Evolutionary conservation across 2,113 vertebrate species (phyloP).

Genomic region (Varanus salvator): DNA sequence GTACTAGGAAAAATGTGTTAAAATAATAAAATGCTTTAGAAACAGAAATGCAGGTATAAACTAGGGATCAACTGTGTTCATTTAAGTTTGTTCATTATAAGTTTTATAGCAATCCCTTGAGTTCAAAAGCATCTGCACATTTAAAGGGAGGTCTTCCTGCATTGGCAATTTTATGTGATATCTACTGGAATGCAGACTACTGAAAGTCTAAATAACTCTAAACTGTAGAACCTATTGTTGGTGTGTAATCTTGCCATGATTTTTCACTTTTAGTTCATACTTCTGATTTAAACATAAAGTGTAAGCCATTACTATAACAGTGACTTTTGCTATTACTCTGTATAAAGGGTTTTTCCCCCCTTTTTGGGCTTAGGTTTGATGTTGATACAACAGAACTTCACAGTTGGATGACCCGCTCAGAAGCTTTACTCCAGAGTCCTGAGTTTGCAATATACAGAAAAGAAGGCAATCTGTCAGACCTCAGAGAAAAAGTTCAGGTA

Average conservation of each 20-base stretch:
- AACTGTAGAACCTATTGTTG: conserved; percentile 5
- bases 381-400: conserved; percentile 96
- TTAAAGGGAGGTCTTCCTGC: not conserved
- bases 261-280: not conserved
- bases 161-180: conserved; percentile 3
- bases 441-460: conserved; percentile 92
- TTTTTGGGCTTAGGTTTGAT: conserved; percentile 85
- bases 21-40: not conserved
- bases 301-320: not conserved
- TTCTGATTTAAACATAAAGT: conserved; percentile 2
- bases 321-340: not conserved
- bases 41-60: not conserved
- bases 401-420: conserved; percentile 97
- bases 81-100: conserved; percentile 11
- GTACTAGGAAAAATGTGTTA: not conserved
- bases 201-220: not conserved
- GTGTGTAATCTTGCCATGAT: not conserved
- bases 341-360: conserved; percentile 5
- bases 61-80: not conserved
- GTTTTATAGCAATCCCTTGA: not conserved
- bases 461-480: conserved; percentile 91
- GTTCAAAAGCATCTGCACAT: not conserved
- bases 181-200: not conserved
- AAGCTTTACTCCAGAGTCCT: conserved; percentile 92
- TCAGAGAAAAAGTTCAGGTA: conserved; percentile 93